Evolutionary conservation across 1,140 invertebrate genomes (phyloP), one percentile per base, ranked within the genome.

Genomic region (Helicoverpa zea): DNA sequence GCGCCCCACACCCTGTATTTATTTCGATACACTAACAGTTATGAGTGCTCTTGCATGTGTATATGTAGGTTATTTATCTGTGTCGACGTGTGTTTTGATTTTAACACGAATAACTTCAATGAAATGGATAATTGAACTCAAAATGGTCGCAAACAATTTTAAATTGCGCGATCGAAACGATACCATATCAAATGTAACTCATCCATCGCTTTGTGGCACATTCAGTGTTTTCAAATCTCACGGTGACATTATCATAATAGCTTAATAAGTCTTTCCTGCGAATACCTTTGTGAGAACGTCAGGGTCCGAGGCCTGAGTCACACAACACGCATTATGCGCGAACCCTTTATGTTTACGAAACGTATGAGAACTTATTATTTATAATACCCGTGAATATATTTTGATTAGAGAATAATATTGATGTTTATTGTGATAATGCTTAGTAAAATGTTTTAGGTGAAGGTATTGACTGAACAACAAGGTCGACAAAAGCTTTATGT

Each of bases 41-140:
- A 94, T 88, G 81, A 88, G 86, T 85, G 89, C 89, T 93, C 91
- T 94, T 89, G 88, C 88, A 88, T 94, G 93, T 89, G 61, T 85
- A 86, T 75, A 94, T 91, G 93, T 93, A 89, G 93, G 90, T 89
- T 90, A 92, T 84, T 87, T 93, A 91, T 94, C 91, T 92, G 89
- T 93, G 92, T 83, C 93, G 88, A 88, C 86, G 66, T 86, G 83
- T 86, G 91, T 91, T 88, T 88, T 88, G 86, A 86, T 88, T 87
- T 85, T 89, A 88, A 80, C 82, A 83, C 79, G 76, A 81, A 76
- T 81, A 63, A 82, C 85, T 88, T 84, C 87, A 91, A 93, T 91
- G 86, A 87, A 90, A 87, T 85, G 76, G 81, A 87, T 91, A 91
- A 93, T 92, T 90, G 87, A 88, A 90, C 84, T 80, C 79, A 83